These are phyloP conservation scores for Pseudomyrmex concolor DNA, from an alignment of 1,140 invertebrate genomes.

Conservation along the genomic window DNA sequence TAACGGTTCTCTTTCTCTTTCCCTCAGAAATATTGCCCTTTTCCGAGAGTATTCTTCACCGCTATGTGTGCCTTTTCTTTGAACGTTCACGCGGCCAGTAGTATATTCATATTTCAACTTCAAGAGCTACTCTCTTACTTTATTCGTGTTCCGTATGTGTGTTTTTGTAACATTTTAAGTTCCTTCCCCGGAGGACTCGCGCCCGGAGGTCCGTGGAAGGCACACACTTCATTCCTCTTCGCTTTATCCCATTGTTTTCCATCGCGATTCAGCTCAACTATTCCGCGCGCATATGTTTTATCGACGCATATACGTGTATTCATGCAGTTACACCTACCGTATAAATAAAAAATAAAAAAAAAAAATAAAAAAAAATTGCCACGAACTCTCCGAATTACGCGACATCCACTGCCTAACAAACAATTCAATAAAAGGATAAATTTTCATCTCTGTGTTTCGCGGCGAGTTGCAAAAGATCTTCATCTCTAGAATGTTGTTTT, in stretches of 20 bases:
- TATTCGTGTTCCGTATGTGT: constrained; percentile 45
- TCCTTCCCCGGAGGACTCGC: constrained; percentile 40
- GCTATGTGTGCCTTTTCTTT: constrained; percentile 52
- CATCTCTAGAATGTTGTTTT: too few relatives aligned
- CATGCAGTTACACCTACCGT: constrained; percentile 12
- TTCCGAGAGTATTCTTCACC: constrained; percentile 44
- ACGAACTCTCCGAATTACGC: too few relatives aligned
- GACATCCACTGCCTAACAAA: too few relatives aligned
- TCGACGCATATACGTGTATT: constrained; percentile 18
- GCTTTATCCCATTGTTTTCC: constrained; percentile 59
- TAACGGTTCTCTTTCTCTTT: constrained; percentile 35
- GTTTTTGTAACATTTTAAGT: constrained; percentile 61
- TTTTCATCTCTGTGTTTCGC: too few relatives aligned
- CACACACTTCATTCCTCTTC: constrained; percentile 57
- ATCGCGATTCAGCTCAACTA: constrained; percentile 55
- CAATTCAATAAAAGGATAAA: too few relatives aligned
- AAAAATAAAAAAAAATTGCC: too few relatives aligned
- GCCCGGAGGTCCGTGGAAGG: constrained; percentile 45
- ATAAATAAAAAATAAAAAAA: too few relatives aligned
- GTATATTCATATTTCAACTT: constrained; percentile 60
- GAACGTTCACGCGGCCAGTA: constrained; percentile 51
- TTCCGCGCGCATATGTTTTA: constrained; percentile 44
- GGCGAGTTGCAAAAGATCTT: too few relatives aligned
- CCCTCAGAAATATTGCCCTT: constrained; percentile 40
- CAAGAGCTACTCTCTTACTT: constrained; percentile 60